Evolutionary conservation across 2,888 invertebrate species (phyloP).

Genomic region (Priocnemis perturbator): DNA sequence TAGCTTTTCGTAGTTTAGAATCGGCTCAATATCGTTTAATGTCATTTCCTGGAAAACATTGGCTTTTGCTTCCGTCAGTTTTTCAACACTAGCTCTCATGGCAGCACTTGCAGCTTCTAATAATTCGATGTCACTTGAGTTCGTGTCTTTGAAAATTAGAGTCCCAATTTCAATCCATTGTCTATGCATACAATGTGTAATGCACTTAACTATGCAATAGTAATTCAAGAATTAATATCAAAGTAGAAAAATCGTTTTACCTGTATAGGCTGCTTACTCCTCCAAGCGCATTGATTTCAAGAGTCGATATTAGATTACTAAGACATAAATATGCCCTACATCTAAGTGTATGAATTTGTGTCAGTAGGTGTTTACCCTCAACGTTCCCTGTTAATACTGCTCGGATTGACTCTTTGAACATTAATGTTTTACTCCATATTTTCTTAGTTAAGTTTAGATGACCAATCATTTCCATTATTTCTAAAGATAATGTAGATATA

Average conservation of each 20-base stretch:
- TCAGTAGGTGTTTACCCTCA: constrained; percentile 75
- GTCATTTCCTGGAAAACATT: constrained; percentile 78
- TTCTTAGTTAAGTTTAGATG: constrained; percentile 79
- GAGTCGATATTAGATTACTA: constrained; percentile 82
- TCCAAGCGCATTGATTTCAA: constrained; percentile 81
- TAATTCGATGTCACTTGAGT: constrained; percentile 76
- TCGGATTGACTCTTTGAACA: constrained; percentile 78
- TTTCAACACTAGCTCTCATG: constrained; percentile 85
- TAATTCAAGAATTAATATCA: background rate
- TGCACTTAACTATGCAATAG: background rate
- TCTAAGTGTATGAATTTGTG: constrained; percentile 78
- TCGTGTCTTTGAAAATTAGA: constrained; percentile 79
- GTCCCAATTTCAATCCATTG: constrained; percentile 83
- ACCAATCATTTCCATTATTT: constrained; percentile 80
- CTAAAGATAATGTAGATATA: constrained; percentile 77
- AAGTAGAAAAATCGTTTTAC: constrained; percentile 37
- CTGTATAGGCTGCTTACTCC: constrained; percentile 78
- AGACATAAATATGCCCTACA: constrained; percentile 82
- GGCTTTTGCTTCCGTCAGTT: constrained; percentile 77
- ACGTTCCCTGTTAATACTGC: constrained; percentile 77
- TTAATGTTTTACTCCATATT: constrained; percentile 77
- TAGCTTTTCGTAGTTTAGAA: constrained; percentile 59
- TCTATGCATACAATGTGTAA: constrained; percentile 58
- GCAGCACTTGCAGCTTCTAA: constrained; percentile 84
- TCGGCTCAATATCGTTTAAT: constrained; percentile 78